These are phyloP conservation scores for Lepus americanus DNA, from an alignment of 2,113 vertebrate species.

Conservation along the genomic window DNA sequence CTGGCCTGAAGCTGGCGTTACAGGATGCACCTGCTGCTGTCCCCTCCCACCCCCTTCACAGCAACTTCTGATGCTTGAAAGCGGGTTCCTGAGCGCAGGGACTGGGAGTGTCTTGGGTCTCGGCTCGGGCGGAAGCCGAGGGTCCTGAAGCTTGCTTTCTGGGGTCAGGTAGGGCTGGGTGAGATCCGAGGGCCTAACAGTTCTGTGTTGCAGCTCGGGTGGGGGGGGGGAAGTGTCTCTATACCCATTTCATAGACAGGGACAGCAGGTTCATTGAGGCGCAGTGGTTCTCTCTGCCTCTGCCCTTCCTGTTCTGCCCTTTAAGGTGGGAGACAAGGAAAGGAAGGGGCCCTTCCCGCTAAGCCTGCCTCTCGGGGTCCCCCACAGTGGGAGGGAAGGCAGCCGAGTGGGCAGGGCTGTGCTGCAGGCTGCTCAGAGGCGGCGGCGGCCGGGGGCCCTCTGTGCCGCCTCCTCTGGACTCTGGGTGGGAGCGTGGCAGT, in stretches of 20 bases:
- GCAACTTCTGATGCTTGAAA: neutral
- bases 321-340: neutral
- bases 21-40: neutral
- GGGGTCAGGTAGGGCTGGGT: neutral
- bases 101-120: neutral
- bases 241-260: neutral
- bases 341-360: too few species aligned
- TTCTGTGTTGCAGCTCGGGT: neutral
- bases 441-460: neutral
- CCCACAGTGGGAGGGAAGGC: neutral
- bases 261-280: neutral
- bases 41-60: neutral
- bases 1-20: neutral
- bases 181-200: neutral
- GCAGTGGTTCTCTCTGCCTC: neutral
- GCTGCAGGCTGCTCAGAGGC: neutral
- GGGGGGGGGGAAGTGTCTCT: neutral
- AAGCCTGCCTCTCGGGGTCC: neutral
- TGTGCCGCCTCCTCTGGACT: neutral
- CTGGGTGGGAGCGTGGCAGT: too few species aligned
- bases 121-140: neutral
- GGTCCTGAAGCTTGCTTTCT: neutral
- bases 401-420: accelerated
- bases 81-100: neutral
- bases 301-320: neutral